Conservation (phyloP, 2,888 invertebrate genomes). For the Sabatieria punctata region DNA sequence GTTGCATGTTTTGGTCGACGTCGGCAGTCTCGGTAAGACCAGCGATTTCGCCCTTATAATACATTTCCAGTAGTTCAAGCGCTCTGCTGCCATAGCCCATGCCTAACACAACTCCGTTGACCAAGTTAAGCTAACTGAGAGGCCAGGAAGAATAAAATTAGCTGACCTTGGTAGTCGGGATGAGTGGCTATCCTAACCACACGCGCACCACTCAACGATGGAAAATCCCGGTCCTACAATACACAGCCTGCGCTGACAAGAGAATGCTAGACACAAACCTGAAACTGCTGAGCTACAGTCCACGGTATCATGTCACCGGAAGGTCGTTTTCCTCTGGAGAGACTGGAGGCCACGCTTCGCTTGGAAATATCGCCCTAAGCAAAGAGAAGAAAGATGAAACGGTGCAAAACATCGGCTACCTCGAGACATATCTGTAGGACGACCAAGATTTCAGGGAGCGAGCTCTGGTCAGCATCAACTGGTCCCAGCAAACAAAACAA, state of each 20-base stretch:
- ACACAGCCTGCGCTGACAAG: too few relatives aligned
- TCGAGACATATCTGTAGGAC: constrained; percentile 52
- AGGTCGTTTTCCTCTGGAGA: constrained; percentile 70
- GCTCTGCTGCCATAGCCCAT: constrained; percentile 94
- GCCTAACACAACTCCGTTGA: constrained; percentile 36
- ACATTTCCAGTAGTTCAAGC: constrained; percentile 60
- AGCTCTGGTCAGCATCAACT: constrained; percentile 38
- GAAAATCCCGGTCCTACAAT: constrained; percentile 81
- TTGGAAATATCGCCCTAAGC: constrained; percentile 49
- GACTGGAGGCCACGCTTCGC: constrained; percentile 52
- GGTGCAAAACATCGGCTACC: constrained; percentile 1
- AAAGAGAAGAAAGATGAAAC: constrained; percentile 41
- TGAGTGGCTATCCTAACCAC: constrained; percentile 93
- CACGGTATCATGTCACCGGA: constrained; percentile 95
- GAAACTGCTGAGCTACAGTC: constrained; percentile 76
- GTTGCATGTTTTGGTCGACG: too few relatives aligned
- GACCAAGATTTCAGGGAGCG: constrained; percentile 75
- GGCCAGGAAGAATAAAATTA: background rate
- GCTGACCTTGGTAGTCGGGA: constrained; percentile 62
- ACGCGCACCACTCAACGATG: constrained; percentile 66
- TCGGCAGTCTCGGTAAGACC: constrained; percentile 17
- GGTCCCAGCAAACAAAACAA: constrained; percentile 84
- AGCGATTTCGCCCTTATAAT: constrained; percentile 56
- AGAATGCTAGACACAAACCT: too few relatives aligned
- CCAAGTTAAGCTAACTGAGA: background rate